Evolutionary conservation across 2,797 vertebrate genomes (phyloP).

Genomic region (Apodemus agrarius): DNA sequence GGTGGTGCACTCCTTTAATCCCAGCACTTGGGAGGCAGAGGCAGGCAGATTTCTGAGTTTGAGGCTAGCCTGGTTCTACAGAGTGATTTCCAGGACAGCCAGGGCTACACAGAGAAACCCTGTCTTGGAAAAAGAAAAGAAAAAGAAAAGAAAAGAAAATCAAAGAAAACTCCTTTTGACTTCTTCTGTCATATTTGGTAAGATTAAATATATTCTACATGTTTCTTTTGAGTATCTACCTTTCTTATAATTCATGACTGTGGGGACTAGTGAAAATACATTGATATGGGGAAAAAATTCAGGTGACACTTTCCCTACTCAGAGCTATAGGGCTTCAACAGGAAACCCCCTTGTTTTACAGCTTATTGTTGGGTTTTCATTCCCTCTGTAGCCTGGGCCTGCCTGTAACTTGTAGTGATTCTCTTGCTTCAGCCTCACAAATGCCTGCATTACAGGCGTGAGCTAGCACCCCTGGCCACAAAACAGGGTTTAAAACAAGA

Average conservation of each 20-base stretch:
- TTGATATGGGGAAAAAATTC: not conserved
- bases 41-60: no score
- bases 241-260: conserved; percentile 21
- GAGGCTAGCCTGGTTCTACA: no score
- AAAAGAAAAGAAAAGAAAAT: no score
- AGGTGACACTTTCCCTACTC: not conserved
- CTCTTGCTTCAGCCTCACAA: not conserved
- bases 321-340: not conserved
- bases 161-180: not conserved
- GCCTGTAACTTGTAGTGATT: not conserved
- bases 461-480: not conserved
- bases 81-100: no score
- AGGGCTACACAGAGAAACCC: no score
- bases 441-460: not conserved
- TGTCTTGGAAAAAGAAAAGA: no score
- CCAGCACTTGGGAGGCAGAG: no score
- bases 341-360: not conserved
- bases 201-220: not conserved
- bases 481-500: conserved; percentile 35
- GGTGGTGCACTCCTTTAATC: no score
- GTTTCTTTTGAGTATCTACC: not conserved
- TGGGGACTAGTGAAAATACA: conserved; percentile 26
- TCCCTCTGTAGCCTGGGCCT: not conserved
- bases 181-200: not conserved
- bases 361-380: not conserved